Base-by-base conservation (phyloP, 2,888 invertebrate species). In the Synanthedon tipuliformis region DNA sequence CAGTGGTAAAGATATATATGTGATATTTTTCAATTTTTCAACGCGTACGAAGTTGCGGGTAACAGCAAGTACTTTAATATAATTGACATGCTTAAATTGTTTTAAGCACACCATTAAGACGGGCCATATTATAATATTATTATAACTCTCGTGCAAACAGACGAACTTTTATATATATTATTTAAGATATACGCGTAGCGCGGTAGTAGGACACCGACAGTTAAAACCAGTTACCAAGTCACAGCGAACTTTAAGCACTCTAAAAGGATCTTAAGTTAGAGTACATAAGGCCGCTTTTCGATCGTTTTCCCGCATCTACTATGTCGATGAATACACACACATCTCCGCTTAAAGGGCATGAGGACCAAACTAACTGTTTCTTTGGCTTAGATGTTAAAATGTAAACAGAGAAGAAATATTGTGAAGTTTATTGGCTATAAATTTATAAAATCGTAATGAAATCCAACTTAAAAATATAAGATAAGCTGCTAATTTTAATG, bases 191-290 rank as follows among this genome's bases (percentile, higher is more conserved):
- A 55, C 57, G 76, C 73, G 76, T 76, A 77, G 71, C 71, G 66
- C 73, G 65, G 76, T 74, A 76, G 76, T 75, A 61, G 68, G 59
- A 66, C 71, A 66, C 62, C 64, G 59, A 65, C 66, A 71, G 70
- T 68, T 63, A 60, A 61, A 61, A 76, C 75, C 60, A 56, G 76
- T 76, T 72, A 68, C 71, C 62, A 66, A 58, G 50, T 56, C 57
- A 49, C 50, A 49, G 54, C 23, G 23, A 41, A 50, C 45, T 5
- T n/a, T 34, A 13, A 52, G 48, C 56, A 27, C 16, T n/a, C 7
- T 7, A 34, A 34, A 10, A 34, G 34, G 5, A 3, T 34, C 8
- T 34, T 34, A 34, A 34, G 10, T 2, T 0, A 2, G 2, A 34
- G 34, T 0, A 2, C 8, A 10, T 34, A 34, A 34, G 34, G 34